Conservation (phyloP, 2,797 vertebrate species). For the Champsocephalus gunnari region DNA sequence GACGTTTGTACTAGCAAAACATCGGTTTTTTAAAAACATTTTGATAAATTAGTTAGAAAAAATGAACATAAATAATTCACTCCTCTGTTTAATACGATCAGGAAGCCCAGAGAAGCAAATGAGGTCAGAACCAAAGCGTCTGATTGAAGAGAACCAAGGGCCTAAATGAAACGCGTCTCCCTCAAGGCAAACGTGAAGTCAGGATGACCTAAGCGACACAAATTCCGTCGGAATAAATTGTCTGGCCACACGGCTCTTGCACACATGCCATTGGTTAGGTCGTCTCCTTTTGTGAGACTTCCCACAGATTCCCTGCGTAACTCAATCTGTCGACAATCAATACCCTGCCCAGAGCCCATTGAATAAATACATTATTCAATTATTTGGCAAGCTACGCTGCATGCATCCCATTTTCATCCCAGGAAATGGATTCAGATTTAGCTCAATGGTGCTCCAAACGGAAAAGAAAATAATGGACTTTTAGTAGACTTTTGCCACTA, state of each 20-base stretch:
- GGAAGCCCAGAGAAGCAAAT: not conserved
- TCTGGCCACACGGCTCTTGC: constrained; percentile 69
- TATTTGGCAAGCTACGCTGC: constrained; percentile 60
- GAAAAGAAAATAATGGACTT: constrained; percentile 19
- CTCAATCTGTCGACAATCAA: constrained; percentile 82
- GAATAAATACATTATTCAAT: constrained; percentile 84
- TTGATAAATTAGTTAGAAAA: not conserved
- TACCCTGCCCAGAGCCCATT: constrained; percentile 73
- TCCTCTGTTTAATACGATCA: not conserved
- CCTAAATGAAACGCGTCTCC: constrained; percentile 60
- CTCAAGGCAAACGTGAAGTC: constrained; percentile 59
- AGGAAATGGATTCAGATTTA: constrained; percentile 34
- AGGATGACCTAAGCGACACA: constrained; percentile 68
- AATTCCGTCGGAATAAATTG: constrained; percentile 70
- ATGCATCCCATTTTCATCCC: constrained; percentile 28
- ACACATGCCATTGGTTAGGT: constrained; percentile 82
- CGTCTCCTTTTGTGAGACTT: constrained; percentile 70
- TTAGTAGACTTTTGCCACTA: constrained; percentile 15
- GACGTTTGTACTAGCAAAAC: not conserved
- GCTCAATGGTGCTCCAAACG: constrained; percentile 25
- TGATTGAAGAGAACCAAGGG: constrained; percentile 23
- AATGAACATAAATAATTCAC: not conserved
- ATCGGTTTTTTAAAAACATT: constrained; percentile 22
- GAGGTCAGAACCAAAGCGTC: constrained; percentile 3
- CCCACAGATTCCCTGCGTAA: constrained; percentile 74